phyloP scores from a whole-genome alignment of 1,140 invertebrate genomes.

The Bombus pascuorum region DNA sequence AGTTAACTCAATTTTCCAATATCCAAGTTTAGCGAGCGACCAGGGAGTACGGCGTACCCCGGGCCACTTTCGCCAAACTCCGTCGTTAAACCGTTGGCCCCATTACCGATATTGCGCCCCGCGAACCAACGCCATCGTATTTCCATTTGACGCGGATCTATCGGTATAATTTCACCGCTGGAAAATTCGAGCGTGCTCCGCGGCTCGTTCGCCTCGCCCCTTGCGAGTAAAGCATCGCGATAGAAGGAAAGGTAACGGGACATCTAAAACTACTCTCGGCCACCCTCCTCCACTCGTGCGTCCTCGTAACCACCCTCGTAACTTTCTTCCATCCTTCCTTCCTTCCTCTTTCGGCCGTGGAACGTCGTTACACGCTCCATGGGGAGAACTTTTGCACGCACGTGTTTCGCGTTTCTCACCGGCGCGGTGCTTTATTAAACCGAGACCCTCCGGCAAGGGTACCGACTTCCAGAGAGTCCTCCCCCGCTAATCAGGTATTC shows the following conservation, averaged over 20 bases:
- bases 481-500: constrained; percentile 20
- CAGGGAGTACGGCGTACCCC: neutral
- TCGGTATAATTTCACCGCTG: neutral
- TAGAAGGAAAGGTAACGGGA: constrained; percentile 42
- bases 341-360: neutral
- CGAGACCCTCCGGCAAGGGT: constrained; percentile 23
- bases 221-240: constrained; percentile 4
- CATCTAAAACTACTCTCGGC: constrained; percentile 50
- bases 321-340: constrained; percentile 56
- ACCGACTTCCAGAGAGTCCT: constrained; percentile 34
- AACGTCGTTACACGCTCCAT: constrained; percentile 53
- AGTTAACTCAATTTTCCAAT: constrained; percentile 47
- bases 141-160: constrained; percentile 8
- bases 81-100: constrained; percentile 19
- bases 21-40: constrained; percentile 16
- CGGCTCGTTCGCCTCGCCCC: neutral
- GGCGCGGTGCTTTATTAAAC: constrained; percentile 69
- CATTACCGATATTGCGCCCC: constrained; percentile 18
- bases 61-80: constrained; percentile 25
- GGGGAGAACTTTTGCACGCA: constrained; percentile 67
- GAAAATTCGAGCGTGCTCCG: neutral
- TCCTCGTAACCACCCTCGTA: constrained; percentile 46
- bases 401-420: constrained; percentile 69
- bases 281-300: constrained; percentile 28
- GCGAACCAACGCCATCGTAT: too few relatives aligned